Conservation (phyloP, 2,797 vertebrate genomes). For the Amblyraja radiata region DNA sequence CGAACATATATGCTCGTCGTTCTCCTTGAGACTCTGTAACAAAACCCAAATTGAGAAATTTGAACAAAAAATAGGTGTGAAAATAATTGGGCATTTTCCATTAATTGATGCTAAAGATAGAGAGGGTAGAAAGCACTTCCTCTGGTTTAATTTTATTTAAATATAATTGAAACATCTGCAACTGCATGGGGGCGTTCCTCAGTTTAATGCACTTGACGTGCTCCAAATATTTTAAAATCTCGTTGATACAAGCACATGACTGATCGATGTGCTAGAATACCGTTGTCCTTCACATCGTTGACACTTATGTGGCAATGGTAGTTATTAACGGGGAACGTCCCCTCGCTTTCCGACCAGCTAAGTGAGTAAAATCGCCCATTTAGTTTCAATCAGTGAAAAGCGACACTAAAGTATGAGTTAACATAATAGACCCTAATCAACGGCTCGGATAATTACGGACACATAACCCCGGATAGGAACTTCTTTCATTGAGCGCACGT, state of each 20-base stretch:
- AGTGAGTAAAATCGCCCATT: neutral
- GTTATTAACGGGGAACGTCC: neutral
- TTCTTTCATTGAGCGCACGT: conserved; percentile 47
- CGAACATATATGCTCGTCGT: too few species aligned
- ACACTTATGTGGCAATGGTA: neutral
- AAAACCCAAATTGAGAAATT: neutral
- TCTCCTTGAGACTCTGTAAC: neutral
- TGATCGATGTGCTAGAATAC: neutral
- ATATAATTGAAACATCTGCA: neutral
- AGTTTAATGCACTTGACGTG: too few species aligned
- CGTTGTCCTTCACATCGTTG: neutral
- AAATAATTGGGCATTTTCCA: neutral
- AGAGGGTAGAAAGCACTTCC: neutral
- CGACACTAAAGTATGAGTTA: conserved; percentile 19
- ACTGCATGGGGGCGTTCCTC: too few species aligned
- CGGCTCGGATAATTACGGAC: conserved; percentile 36
- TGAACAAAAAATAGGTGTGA: neutral
- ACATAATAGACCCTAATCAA: conserved; percentile 38
- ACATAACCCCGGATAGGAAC: conserved; percentile 40
- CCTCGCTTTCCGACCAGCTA: neutral
- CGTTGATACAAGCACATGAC: neutral
- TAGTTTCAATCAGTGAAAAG: neutral
- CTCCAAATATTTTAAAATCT: neutral
- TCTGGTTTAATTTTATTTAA: neutral
- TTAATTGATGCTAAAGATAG: neutral